phyloP scores from a whole-genome alignment of 2,113 vertebrate species.

The Hyperoodon ampullatus region DNA sequence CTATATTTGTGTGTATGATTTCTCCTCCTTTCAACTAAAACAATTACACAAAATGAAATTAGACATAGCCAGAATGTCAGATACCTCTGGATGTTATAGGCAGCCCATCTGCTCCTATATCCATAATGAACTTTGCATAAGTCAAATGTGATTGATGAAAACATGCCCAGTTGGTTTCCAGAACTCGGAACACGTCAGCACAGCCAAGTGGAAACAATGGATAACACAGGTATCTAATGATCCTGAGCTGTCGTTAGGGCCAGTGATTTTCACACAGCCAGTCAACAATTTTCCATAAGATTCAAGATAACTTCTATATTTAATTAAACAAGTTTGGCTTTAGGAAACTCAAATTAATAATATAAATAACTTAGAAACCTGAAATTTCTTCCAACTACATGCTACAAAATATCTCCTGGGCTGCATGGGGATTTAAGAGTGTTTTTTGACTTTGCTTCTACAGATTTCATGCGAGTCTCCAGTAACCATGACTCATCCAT shows the following conservation, averaged over 20 bases:
- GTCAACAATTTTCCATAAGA: background rate
- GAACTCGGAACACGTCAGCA: background rate
- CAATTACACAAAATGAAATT: background rate
- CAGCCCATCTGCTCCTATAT: conserved; percentile 9
- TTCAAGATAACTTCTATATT: background rate
- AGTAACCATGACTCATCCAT: background rate
- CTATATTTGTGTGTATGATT: background rate
- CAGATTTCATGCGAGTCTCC: background rate
- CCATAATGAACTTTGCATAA: conserved; percentile 36
- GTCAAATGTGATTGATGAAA: conserved; percentile 35
- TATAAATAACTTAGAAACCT: background rate
- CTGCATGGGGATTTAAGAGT: background rate
- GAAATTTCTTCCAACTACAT: background rate
- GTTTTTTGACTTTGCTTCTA: background rate
- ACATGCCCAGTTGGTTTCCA: background rate
- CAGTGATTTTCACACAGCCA: background rate
- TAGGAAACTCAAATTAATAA: background rate
- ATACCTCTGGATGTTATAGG: conserved; percentile 22
- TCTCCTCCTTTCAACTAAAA: background rate
- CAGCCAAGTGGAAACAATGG: background rate
- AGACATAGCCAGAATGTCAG: background rate
- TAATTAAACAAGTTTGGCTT: background rate
- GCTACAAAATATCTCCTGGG: background rate
- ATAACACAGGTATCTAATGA: background rate
- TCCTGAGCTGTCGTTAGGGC: background rate